These are phyloP conservation scores for Sesamia nonagrioides DNA, from an alignment of 1,140 invertebrate species.

Conservation along the genomic window DNA sequence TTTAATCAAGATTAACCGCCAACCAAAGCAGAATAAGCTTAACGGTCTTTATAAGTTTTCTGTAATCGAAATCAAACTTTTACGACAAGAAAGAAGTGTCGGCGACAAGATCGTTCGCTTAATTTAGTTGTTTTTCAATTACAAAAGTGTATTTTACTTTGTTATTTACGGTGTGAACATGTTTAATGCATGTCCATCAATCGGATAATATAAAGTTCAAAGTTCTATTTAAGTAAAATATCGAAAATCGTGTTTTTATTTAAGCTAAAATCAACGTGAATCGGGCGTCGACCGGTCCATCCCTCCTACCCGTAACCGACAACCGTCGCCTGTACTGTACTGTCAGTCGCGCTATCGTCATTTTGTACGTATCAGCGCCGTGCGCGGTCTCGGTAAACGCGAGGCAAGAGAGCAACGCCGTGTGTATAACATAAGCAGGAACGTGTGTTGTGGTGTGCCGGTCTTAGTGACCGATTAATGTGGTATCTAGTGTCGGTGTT, in stretches of 20 bases:
- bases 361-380: constrained; percentile 76
- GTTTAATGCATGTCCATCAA: constrained; percentile 41
- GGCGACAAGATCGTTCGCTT: constrained; percentile 61
- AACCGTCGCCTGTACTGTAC: constrained; percentile 74
- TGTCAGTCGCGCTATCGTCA: constrained; percentile 76
- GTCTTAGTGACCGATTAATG: constrained; percentile 85
- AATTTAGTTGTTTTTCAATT: constrained; percentile 61
- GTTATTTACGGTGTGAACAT: constrained; percentile 51
- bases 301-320: constrained; percentile 76
- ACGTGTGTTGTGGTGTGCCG: constrained; percentile 83
- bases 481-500: constrained; percentile 84
- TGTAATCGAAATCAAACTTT: constrained; percentile 57
- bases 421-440: constrained; percentile 54
- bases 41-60: constrained; percentile 41
- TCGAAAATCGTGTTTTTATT: constrained; percentile 62
- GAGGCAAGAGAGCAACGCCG: constrained; percentile 56
- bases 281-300: constrained; percentile 86
- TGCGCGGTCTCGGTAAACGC: constrained; percentile 60
- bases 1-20: constrained; percentile 37
- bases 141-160: constrained; percentile 48
- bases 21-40: constrained; percentile 40
- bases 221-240: constrained; percentile 31
- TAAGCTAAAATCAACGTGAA: constrained; percentile 72
- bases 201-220: constrained; percentile 38
- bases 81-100: constrained; percentile 65